phyloP scores from a whole-genome alignment of 1,140 invertebrate genomes.

The Hyposmocoma kahamanoa region DNA sequence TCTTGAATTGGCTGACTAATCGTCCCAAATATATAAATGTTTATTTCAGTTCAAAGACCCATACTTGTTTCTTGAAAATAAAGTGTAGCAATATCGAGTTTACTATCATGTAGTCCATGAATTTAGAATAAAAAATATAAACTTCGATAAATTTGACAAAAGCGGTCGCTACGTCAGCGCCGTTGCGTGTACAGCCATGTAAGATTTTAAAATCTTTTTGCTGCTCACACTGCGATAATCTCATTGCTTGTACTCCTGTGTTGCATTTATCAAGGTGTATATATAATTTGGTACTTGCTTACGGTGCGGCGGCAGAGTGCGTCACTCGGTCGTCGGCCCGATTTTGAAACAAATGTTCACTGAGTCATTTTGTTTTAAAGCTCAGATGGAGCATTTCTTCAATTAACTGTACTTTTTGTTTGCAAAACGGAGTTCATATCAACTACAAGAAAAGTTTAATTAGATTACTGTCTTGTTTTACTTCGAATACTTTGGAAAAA shows the following conservation, averaged over 20 bases:
- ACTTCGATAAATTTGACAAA: not conserved
- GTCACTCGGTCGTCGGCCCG: conserved; percentile 54
- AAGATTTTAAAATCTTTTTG: conserved; percentile 8
- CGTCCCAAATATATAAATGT: too few species aligned
- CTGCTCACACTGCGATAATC: not conserved
- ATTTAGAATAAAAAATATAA: not conserved
- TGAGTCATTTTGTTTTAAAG: conserved; percentile 66
- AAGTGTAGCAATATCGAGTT: not conserved
- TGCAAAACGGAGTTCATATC: too few species aligned
- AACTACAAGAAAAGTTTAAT: too few species aligned
- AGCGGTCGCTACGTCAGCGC: conserved; percentile 22
- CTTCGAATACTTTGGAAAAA: too few species aligned
- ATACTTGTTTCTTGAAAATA: not conserved
- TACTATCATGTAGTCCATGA: not conserved
- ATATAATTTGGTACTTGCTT: not conserved
- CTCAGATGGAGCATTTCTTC: too few species aligned
- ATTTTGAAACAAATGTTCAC: conserved; percentile 49
- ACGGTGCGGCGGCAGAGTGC: conserved; percentile 22
- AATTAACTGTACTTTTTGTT: too few species aligned
- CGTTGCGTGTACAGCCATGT: conserved; percentile 13
- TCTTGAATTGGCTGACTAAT: too few species aligned
- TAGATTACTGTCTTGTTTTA: too few species aligned
- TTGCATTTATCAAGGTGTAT: not conserved
- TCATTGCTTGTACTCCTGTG: not conserved
- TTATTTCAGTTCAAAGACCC: too few species aligned